phyloP scores from a whole-genome alignment of 2,888 invertebrate genomes.

The Aelia acuminata region DNA sequence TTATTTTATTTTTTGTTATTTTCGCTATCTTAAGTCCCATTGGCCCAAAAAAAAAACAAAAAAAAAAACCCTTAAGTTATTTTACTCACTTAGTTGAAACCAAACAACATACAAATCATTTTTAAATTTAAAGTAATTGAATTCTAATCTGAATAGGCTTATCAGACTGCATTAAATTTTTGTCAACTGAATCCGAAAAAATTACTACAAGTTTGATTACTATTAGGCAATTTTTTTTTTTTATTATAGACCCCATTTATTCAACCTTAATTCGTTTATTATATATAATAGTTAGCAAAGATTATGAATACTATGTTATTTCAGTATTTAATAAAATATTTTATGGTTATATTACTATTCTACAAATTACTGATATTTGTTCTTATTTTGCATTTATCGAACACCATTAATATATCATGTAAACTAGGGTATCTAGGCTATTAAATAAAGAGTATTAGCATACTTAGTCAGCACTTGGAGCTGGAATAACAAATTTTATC shows the following conservation, averaged over 20 bases:
- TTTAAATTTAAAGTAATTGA: neutral
- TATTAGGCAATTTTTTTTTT: neutral
- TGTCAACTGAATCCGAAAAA: no score
- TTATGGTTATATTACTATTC: neutral
- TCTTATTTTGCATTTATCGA: slow-evolving; percentile 9
- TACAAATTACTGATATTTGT: neutral
- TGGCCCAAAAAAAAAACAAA: no score
- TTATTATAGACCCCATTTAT: neutral
- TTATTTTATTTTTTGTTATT: no score
- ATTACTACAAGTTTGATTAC: no score
- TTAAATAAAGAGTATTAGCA: neutral
- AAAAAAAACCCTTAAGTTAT: no score
- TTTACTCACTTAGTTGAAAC: neutral
- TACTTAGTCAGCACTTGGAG: slow-evolving; percentile 13
- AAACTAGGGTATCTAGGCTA: slow-evolving; percentile 2
- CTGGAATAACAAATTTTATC: slow-evolving; percentile 26
- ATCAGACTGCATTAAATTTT: no score
- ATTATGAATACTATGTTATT: neutral
- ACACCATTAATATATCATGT: slow-evolving; percentile 33
- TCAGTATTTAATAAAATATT: neutral
- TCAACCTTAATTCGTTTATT: neutral
- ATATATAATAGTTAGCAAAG: neutral
- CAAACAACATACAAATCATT: neutral
- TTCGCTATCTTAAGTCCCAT: no score
- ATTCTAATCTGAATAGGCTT: no score